Evolutionary conservation across 2,888 invertebrate genomes (phyloP).

Genomic region (Tenthredo distinguenda): DNA sequence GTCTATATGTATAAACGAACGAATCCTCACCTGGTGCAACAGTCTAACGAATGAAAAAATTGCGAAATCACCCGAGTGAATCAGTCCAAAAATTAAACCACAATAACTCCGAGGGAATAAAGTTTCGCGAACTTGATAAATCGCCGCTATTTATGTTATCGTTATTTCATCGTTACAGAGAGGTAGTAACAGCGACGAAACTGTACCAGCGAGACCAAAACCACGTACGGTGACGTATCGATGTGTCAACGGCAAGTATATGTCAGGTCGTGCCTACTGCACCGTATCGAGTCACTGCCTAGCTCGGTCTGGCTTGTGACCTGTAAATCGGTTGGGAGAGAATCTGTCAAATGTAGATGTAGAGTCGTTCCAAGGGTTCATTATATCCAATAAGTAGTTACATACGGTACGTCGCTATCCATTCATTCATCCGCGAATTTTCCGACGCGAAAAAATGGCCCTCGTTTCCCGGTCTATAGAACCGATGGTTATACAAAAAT

Average conservation of each 20-base stretch:
- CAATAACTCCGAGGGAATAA: constrained; percentile 5
- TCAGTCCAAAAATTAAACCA: constrained; percentile 9
- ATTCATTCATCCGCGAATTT: background rate
- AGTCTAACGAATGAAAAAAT: background rate
- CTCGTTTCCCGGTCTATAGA: background rate
- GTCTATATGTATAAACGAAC: background rate
- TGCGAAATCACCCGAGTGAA: background rate
- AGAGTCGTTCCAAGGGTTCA: constrained; percentile 8
- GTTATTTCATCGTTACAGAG: constrained; percentile 25
- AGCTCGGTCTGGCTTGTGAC: constrained; percentile 14
- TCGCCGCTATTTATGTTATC: constrained; percentile 20
- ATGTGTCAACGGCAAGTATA: constrained; percentile 78
- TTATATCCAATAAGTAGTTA: constrained; percentile 9
- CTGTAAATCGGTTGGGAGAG: background rate
- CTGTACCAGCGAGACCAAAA: constrained; percentile 17
- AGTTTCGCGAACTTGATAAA: constrained; percentile 23
- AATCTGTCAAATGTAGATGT: background rate
- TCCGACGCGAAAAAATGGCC: background rate
- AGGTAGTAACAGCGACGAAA: background rate
- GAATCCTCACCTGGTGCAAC: background rate
- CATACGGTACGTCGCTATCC: background rate
- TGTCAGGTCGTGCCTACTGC: constrained; percentile 75
- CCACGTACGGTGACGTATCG: constrained; percentile 70
- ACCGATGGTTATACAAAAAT: background rate
- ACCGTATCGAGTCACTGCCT: constrained; percentile 58